Conservation (phyloP, 2,113 vertebrate species). For the Scomber japonicus region DNA sequence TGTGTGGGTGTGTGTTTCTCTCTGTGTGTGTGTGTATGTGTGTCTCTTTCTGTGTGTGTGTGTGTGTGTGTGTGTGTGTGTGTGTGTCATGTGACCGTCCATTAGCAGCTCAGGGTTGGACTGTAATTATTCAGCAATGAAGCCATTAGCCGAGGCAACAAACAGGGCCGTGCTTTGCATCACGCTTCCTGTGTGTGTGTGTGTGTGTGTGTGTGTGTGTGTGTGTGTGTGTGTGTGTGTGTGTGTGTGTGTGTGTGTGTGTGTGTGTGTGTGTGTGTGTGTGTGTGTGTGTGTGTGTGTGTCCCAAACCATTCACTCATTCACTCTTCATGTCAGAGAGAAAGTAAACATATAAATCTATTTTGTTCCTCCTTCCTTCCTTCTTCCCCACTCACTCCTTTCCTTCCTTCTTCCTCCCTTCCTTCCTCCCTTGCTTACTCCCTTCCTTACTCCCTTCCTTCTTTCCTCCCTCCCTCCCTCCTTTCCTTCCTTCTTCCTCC, state of each 20-base stretch:
- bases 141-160: conserved; percentile 71
- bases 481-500: too few relatives aligned
- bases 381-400: too few relatives aligned
- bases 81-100: conserved; percentile 54
- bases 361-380: too few relatives aligned
- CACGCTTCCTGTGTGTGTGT: conserved; percentile 43
- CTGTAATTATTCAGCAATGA: conserved; percentile 74
- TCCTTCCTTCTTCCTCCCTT: too few relatives aligned
- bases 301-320: conserved; percentile 23
- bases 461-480: too few relatives aligned
- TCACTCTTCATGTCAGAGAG: background rate
- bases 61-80: conserved; percentile 18
- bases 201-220: too few relatives aligned
- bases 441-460: too few relatives aligned
- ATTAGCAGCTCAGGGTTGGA: conserved; percentile 56
- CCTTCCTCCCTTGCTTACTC: too few relatives aligned
- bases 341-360: too few relatives aligned
- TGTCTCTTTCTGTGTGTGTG: background rate
- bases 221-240: too few relatives aligned
- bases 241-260: too few relatives aligned
- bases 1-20: conserved; percentile 31
- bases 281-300: background rate
- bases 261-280: conserved; percentile 1
- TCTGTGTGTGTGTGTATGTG: background rate
- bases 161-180: conserved; percentile 39